These are phyloP conservation scores for Aphidius colemani DNA, from an alignment of 2,888 invertebrate genomes.

Conservation along the genomic window DNA sequence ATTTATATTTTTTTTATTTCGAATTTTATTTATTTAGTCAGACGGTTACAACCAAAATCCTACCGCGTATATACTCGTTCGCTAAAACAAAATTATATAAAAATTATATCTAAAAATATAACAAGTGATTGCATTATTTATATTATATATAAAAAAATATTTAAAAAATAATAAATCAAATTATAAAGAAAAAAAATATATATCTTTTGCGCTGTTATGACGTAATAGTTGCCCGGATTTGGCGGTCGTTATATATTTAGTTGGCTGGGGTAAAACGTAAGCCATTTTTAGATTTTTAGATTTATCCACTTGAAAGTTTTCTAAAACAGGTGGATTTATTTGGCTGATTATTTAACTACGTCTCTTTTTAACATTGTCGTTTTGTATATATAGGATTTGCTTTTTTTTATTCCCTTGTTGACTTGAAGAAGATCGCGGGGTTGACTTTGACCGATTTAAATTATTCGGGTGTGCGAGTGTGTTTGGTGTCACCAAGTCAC, in stretches of 20 bases:
- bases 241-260: conserved; percentile 58
- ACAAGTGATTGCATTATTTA: not conserved
- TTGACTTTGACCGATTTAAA: conserved; percentile 59
- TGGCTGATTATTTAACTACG: too few species aligned
- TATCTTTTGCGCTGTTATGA: conserved; percentile 27
- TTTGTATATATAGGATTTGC: too few species aligned
- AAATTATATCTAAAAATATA: conserved; percentile 20
- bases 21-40: conserved; percentile 5
- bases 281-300: conserved; percentile 51
- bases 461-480: conserved; percentile 34
- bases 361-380: too few species aligned
- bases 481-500: too few species aligned
- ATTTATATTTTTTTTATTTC: conserved; percentile 6
- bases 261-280: conserved; percentile 35
- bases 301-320: conserved; percentile 27
- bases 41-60: conserved; percentile 55
- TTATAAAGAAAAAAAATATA: too few species aligned
- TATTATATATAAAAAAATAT: conserved; percentile 14
- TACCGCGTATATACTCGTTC: conserved; percentile 72
- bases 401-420: conserved; percentile 8
- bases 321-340: conserved; percentile 53
- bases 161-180: conserved; percentile 10
- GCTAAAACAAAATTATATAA: too few species aligned
- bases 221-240: conserved; percentile 52
- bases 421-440: conserved; percentile 33